Percentiles rank a stretch among this genome's conserved stretches.
phyloP scores from a whole-genome alignment of 2,797 vertebrate species.

The Paguma larvata region DNA sequence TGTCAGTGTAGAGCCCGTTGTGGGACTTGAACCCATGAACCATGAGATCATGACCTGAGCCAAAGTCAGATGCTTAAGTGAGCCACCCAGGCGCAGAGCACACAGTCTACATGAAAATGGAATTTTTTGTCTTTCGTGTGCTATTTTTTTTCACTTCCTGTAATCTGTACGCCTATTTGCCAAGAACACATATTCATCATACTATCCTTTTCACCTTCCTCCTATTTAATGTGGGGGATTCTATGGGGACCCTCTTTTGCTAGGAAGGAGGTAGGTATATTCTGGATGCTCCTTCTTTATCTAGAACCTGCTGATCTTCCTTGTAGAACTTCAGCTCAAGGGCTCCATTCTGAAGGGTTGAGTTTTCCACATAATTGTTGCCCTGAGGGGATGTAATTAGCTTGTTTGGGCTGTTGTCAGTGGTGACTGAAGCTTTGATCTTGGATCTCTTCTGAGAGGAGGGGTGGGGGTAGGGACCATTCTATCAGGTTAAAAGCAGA shows the following conservation, averaged over 20 bases:
- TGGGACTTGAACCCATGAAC: not conserved
- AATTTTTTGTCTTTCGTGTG: not conserved
- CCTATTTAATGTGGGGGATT: not conserved
- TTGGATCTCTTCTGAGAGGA: not conserved
- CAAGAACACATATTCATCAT: not conserved
- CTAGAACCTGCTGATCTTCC: not conserved
- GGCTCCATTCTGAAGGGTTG: not conserved
- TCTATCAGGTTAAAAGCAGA: not conserved
- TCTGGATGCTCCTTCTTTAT: not conserved
- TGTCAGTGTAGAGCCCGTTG: not conserved
- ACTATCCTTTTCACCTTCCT: not conserved
- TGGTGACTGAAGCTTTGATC: not conserved
- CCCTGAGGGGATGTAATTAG: not conserved
- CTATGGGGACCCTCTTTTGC: not conserved
- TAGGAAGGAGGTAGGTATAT: not conserved
- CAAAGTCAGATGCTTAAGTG: not conserved
- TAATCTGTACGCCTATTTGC: not conserved
- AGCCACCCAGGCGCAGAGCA: not conserved
- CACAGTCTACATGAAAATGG: not conserved
- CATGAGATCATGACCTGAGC: not conserved
- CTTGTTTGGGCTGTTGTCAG: not conserved
- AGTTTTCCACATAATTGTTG: not conserved
- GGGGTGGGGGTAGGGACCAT: not conserved
- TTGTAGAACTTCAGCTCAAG: not conserved
- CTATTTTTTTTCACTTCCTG: conserved; percentile 12